Evolutionary conservation across 2,888 invertebrate genomes (phyloP).

Genomic region (Cryptosula pallasiana): DNA sequence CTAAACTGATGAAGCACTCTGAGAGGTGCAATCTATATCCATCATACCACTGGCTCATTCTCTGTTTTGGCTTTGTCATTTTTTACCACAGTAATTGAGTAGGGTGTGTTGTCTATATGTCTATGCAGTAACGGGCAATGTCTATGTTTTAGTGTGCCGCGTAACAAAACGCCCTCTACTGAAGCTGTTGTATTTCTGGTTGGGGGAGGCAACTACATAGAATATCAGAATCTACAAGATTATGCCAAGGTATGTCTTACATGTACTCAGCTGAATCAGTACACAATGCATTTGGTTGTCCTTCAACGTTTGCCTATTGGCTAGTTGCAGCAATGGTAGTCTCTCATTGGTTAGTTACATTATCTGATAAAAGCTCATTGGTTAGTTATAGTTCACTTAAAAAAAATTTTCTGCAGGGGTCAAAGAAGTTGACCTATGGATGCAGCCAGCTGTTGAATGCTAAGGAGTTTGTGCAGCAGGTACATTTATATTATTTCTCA

Average conservation of each 20-base stretch:
- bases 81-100: too few relatives aligned
- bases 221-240: conserved; percentile 96
- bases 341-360: too few relatives aligned
- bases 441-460: conserved; percentile 90
- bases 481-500: too few relatives aligned
- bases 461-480: conserved; percentile 84
- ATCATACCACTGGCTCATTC: neutral
- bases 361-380: too few relatives aligned
- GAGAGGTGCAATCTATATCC: too few relatives aligned
- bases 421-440: conserved; percentile 85
- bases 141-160: conserved; percentile 59
- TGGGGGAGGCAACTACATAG: conserved; percentile 84
- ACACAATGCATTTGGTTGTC: too few relatives aligned
- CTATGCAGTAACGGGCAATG: too few relatives aligned
- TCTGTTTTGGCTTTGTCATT: conserved; percentile 6
- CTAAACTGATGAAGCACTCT: conserved; percentile 73
- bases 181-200: conserved; percentile 57
- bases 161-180: conserved; percentile 45
- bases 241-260: conserved; percentile 76
- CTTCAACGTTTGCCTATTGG: too few relatives aligned
- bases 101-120: too few relatives aligned
- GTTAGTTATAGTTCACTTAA: too few relatives aligned
- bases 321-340: too few relatives aligned
- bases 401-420: conserved; percentile 69
- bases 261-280: too few relatives aligned